A percentile compares a stretch with the other conserved stretches of the same genome.
phyloP scores from a whole-genome alignment of 2,797 vertebrate genomes.

The Sebastolobus alascanus region DNA sequence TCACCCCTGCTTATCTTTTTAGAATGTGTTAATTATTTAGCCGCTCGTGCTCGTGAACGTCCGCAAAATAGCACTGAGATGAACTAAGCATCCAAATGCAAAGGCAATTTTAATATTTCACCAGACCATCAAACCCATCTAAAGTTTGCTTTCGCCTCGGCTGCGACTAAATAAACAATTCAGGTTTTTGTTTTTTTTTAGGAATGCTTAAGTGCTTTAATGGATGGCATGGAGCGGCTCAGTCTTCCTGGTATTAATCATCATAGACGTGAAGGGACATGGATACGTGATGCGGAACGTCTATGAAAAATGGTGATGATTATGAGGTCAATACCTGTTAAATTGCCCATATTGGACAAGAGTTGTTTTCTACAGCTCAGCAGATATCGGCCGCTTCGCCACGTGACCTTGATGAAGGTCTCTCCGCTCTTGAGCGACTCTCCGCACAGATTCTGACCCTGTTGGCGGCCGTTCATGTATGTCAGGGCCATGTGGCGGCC shows the following conservation, averaged over 20 bases:
- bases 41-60: slow-evolving; percentile 55
- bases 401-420: slow-evolving; percentile 62
- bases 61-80: slow-evolving; percentile 62
- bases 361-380: slow-evolving; percentile 62
- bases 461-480: no score
- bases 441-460: no score
- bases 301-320: slow-evolving; percentile 69
- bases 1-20: slow-evolving; percentile 71
- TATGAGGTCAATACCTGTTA: slow-evolving; percentile 67
- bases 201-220: slow-evolving; percentile 42
- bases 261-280: slow-evolving; percentile 53
- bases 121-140: slow-evolving; percentile 56
- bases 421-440: no score
- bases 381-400: slow-evolving; percentile 59
- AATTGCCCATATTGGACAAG: slow-evolving; percentile 52
- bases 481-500: no score
- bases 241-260: slow-evolving; percentile 73
- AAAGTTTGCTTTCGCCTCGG: slow-evolving; percentile 27
- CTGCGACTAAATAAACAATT: slow-evolving; percentile 60
- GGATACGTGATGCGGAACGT: slow-evolving; percentile 60
- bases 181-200: slow-evolving; percentile 24
- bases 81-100: slow-evolving; percentile 59
- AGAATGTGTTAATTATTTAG: slow-evolving; percentile 83
- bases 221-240: slow-evolving; percentile 44
- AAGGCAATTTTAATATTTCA: slow-evolving; percentile 68